Conservation (phyloP, 2,797 vertebrate species). For the Chelon auratus region DNA sequence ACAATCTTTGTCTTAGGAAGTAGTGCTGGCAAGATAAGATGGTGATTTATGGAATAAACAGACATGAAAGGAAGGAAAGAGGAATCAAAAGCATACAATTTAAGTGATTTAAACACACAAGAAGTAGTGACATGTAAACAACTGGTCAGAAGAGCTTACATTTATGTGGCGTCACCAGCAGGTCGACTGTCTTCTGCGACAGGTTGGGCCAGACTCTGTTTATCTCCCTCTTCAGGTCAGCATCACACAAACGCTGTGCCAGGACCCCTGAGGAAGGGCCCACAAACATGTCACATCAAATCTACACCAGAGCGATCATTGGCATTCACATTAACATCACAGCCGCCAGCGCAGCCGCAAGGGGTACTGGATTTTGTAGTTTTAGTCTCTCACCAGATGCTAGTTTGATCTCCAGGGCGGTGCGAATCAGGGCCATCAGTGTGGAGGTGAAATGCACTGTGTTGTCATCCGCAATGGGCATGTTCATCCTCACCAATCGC, state of each 20-base stretch:
- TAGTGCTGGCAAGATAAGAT: no score
- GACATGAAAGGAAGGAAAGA: background rate
- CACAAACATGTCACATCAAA: slow-evolving; percentile 54
- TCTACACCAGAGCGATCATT: slow-evolving; percentile 26
- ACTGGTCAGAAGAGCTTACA: slow-evolving; percentile 81
- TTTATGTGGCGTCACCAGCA: slow-evolving; percentile 96
- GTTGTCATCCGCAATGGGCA: slow-evolving; percentile 94
- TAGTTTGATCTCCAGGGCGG: slow-evolving; percentile 96
- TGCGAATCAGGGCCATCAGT: slow-evolving; percentile 97
- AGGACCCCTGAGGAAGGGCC: slow-evolving; percentile 84
- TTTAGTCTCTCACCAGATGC: slow-evolving; percentile 88
- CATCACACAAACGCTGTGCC: slow-evolving; percentile 91
- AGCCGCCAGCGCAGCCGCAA: slow-evolving; percentile 11
- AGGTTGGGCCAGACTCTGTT: slow-evolving; percentile 94
- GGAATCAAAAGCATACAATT: background rate
- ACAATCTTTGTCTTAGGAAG: background rate
- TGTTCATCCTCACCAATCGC: slow-evolving; percentile 98
- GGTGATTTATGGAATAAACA: background rate
- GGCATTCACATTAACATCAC: slow-evolving; percentile 26
- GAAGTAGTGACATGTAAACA: background rate
- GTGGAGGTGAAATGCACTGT: slow-evolving; percentile 98
- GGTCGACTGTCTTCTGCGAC: slow-evolving; percentile 91
- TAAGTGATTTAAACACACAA: background rate
- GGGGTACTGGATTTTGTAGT: slow-evolving; percentile 40
- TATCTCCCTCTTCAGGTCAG: slow-evolving; percentile 93